A percentile compares a stretch with the other conserved stretches of the same genome.
Conservation (phyloP, 2,113 vertebrate species). For the Danio rerio region GRCz12tu NC_133178.1:8549001-8549500, state of each 20-base stretch:
- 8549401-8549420: neutral
- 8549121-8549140: neutral
- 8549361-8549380: slow-evolving; percentile 4
- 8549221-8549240: neutral
- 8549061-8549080: neutral
- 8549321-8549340: neutral
- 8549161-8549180: neutral
- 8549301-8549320: neutral
- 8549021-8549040: slow-evolving; percentile 14
- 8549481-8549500: slow-evolving; percentile 56
- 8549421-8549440: neutral
- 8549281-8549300: neutral
- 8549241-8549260: neutral
- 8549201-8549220: neutral
- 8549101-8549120: neutral
- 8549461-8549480: slow-evolving; percentile 19
- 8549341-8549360: neutral
- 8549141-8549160: neutral
- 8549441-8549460: too few species aligned
- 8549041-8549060: slow-evolving; percentile 4
- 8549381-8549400: neutral
- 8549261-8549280: slow-evolving; percentile 3
- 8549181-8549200: too few species aligned
- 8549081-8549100: neutral
- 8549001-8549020: neutral